A percentile compares a stretch with the other conserved stretches of the same genome.
Conservation (phyloP, 2,113 vertebrate species). For the Perca schrenkii region DNA sequence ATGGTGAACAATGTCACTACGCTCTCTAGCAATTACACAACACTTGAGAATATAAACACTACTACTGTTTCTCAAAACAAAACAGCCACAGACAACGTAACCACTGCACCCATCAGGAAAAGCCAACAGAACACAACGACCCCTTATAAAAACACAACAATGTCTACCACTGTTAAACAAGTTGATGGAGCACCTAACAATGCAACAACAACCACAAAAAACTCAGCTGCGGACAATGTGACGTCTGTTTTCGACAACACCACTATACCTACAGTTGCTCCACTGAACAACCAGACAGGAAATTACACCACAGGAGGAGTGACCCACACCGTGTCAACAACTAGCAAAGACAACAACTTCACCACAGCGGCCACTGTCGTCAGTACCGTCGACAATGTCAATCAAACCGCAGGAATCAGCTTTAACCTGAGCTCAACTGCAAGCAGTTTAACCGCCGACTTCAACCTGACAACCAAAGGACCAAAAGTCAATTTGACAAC, state of each 20-base stretch:
- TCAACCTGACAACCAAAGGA: not conserved
- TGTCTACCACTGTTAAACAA: not conserved
- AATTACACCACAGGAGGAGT: not conserved
- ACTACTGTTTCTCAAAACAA: constrained; percentile 7
- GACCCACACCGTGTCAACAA: constrained; percentile 16
- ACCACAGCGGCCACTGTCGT: not conserved
- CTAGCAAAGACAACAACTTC: not conserved
- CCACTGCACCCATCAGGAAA: not conserved
- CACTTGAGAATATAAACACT: not conserved
- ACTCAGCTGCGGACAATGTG: not conserved
- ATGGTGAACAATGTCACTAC: not conserved
- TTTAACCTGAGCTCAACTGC: not conserved
- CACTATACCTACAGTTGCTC: constrained; percentile 17
- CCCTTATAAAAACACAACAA: not conserved
- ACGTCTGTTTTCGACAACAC: not conserved
- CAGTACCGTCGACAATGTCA: not conserved
- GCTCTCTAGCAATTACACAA: constrained; percentile 11
- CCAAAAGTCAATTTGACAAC: not conserved
- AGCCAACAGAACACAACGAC: constrained; percentile 31
- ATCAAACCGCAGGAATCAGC: not conserved
- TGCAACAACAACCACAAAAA: not conserved
- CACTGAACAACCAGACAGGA: constrained; percentile 25
- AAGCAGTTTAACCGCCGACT: not conserved
- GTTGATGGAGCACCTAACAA: not conserved
- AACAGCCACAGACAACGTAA: not conserved